Base-by-base conservation (phyloP, 1,140 invertebrate species). In the Drosophila parvula region DNA sequence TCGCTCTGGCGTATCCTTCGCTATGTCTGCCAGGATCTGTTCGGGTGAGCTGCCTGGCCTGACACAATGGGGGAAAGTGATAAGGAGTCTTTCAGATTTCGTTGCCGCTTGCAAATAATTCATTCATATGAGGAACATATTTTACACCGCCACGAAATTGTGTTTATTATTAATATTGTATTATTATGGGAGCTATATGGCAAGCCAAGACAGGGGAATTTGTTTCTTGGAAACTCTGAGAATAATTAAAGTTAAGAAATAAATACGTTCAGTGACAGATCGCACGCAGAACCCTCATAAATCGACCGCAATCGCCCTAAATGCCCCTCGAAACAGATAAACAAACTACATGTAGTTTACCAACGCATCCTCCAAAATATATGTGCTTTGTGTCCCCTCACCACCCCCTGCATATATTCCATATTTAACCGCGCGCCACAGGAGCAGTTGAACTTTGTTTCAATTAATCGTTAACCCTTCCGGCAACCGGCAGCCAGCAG, bases 391-490 rank as follows among this genome's bases (percentile, higher is more conserved):
- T 16, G 5, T 22, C 7, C 27, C 9, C 3, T 7, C 11, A 9
- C 12, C n/a, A n/a, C n/a, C 10, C 12, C 4, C 16, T 4, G 12
- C 51, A n/a, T 27, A 55, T 38, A 55, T 55, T 55, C 16, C 44
- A 69, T 71, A 59, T 73, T 71, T 71, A 70, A 50, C 69, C 69
- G 32, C 34, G 34, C 14, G 44, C 68, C 68, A 6, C 68, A 70
- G 65, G 30, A 71, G 68, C 41, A 59, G 67, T 44, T 59, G 30
- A 50, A 71, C 51, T 71, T 41, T 58, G 68, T 71, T 73, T 73
- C 67, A 73, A 73, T 73, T 73, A 73, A 71, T 73, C 67, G 69
- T 73, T 59, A 71, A 73, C 69, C 69, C 69, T 73, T 73, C 43
- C 65, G 55, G 64, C 48, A 16, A 12, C 6, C 41, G n/a, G 51